Evolutionary conservation across 2,113 vertebrate genomes (phyloP).

Genomic region (Rissa tridactyla): DNA sequence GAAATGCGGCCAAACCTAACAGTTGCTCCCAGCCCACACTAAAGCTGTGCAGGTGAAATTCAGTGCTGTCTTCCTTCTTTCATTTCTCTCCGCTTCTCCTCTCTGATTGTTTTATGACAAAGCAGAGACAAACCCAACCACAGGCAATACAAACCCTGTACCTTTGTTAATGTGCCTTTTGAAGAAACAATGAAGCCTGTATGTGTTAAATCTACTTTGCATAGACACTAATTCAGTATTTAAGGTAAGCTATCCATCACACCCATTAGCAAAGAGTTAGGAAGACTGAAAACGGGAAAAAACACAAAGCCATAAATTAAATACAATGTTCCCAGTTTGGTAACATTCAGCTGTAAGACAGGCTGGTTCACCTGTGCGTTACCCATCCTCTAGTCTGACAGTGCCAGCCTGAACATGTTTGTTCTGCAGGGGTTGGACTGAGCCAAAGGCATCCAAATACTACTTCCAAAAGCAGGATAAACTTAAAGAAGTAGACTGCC

Average conservation of each 20-base stretch:
- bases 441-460: constrained; percentile 59
- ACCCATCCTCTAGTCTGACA: constrained; percentile 50
- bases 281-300: background rate
- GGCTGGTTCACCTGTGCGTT: constrained; percentile 58
- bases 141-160: background rate
- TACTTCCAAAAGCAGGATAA: constrained; percentile 58
- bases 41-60: background rate
- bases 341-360: constrained; percentile 41
- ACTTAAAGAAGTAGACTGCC: constrained; percentile 24
- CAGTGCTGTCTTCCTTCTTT: background rate
- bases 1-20: background rate
- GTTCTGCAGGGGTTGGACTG: constrained; percentile 4
- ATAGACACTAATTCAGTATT: background rate
- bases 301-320: constrained; percentile 18
- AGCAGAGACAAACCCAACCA: background rate
- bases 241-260: background rate
- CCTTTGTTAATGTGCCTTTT: background rate
- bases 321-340: constrained; percentile 21
- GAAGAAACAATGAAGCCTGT: background rate
- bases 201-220: background rate
- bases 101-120: background rate
- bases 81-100: background rate
- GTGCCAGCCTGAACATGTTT: constrained; percentile 53
- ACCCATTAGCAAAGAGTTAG: background rate
- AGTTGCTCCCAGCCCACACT: constrained; percentile 22